These are phyloP conservation scores for Hassar affinis DNA, from an alignment of 2,113 vertebrate genomes.

Conservation along the genomic window DNA sequence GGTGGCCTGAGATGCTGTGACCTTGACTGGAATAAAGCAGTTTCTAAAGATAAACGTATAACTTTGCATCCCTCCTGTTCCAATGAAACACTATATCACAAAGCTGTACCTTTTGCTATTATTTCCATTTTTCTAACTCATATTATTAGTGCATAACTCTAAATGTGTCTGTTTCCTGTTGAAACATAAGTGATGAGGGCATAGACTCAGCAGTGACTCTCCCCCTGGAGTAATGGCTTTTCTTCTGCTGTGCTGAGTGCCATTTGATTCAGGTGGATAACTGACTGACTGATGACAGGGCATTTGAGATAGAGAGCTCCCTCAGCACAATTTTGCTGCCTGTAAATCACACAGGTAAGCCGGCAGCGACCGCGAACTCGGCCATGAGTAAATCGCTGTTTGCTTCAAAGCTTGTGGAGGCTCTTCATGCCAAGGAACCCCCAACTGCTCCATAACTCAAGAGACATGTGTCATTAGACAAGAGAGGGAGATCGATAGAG, in stretches of 20 bases:
- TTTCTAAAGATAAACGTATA: neutral
- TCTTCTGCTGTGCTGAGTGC: slow-evolving; percentile 27
- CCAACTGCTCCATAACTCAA: slow-evolving; percentile 36
- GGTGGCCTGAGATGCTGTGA: neutral
- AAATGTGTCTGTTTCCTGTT: neutral
- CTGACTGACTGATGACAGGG: slow-evolving; percentile 52
- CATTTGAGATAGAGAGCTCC: slow-evolving; percentile 43
- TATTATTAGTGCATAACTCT: neutral
- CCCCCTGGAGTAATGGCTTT: slow-evolving; percentile 22
- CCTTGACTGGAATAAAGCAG: neutral
- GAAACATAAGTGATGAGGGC: neutral
- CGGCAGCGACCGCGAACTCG: slow-evolving; percentile 15
- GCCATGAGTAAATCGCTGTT: slow-evolving; percentile 49
- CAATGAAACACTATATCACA: neutral
- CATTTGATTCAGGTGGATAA: slow-evolving; percentile 53
- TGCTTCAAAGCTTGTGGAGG: slow-evolving; percentile 17
- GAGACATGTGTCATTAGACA: slow-evolving; percentile 37
- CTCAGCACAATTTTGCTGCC: slow-evolving; percentile 31
- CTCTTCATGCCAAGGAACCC: slow-evolving; percentile 23
- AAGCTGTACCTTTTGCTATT: neutral
- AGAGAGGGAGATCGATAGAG: slow-evolving; percentile 43
- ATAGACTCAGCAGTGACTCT: slow-evolving; percentile 16
- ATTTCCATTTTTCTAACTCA: neutral
- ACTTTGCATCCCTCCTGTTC: neutral
- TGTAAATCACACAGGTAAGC: slow-evolving; percentile 50